Evolutionary conservation across 64 coral and sea anemone species (phyloP).

Genomic region (Pocillopora damicornis): DNA sequence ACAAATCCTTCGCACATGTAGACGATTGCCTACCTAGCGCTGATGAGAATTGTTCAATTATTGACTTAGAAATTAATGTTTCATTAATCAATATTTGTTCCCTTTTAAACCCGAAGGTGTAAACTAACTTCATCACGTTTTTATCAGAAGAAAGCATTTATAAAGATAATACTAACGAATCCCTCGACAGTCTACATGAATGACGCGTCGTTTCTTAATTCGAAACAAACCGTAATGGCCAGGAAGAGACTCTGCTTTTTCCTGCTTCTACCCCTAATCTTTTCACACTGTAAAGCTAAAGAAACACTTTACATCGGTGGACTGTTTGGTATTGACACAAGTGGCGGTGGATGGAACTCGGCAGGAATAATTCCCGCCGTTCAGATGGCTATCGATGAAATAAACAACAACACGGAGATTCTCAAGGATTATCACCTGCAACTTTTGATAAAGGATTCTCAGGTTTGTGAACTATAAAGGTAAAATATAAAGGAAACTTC

Average conservation of each 20-base stretch:
- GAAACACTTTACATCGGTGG: slow-evolving; percentile 56
- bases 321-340: slow-evolving; percentile 62
- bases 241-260: neutral
- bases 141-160: neutral
- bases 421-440: slow-evolving; percentile 59
- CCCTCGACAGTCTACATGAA: neutral
- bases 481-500: neutral
- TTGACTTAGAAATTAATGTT: neutral
- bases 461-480: slow-evolving; percentile 24
- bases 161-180: too few species aligned
- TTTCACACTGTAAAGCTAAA: neutral
- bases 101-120: neutral
- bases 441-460: slow-evolving; percentile 65
- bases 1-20: too few species aligned
- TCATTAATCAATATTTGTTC: neutral
- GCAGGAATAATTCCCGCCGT: slow-evolving; percentile 71
- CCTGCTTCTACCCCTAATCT: neutral
- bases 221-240: neutral
- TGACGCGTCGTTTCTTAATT: neutral
- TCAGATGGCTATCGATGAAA: slow-evolving; percentile 79
- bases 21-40: too few species aligned
- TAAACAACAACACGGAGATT: slow-evolving; percentile 54
- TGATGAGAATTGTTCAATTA: too few species aligned
- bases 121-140: neutral
- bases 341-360: slow-evolving; percentile 67